These are phyloP conservation scores for Spinibarbus caldwelli DNA, from an alignment of 2,797 vertebrate genomes.

Conservation along the genomic window DNA sequence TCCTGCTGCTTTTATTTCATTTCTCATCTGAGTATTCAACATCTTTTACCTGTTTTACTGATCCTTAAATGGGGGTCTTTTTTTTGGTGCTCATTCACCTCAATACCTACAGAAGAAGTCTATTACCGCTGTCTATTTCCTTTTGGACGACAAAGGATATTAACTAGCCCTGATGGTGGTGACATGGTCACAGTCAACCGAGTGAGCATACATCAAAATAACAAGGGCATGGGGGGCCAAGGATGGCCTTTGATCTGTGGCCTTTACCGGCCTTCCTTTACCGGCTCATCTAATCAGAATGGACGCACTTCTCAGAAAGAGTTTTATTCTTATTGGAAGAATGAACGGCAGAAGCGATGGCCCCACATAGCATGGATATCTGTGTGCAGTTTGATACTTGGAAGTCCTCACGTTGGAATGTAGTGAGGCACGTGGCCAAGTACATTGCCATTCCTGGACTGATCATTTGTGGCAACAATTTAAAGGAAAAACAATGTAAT, in stretches of 20 bases:
- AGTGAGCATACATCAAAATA: conserved; percentile 62
- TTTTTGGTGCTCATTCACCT: conserved; percentile 2
- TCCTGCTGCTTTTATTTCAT: conserved; percentile 18
- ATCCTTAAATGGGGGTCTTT: not conserved
- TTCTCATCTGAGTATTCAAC: not conserved
- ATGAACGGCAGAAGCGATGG: conserved; percentile 15
- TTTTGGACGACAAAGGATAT: conserved; percentile 41
- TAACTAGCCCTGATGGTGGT: conserved; percentile 65
- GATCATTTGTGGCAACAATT: conserved; percentile 29
- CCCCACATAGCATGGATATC: conserved; percentile 16
- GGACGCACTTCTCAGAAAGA: conserved; percentile 71
- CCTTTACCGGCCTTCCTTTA: conserved; percentile 63
- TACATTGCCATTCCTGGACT: conserved; percentile 13
- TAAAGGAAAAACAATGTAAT: conserved; percentile 41
- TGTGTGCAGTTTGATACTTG: conserved; percentile 25
- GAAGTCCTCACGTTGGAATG: conserved; percentile 44
- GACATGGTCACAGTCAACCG: conserved; percentile 67
- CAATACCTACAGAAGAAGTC: conserved; percentile 14
- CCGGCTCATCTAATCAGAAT: conserved; percentile 65
- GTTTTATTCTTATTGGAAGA: conserved; percentile 56
- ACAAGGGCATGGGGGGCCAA: conserved; percentile 70
- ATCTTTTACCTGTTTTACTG: conserved; percentile 3
- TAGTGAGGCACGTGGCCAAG: conserved; percentile 17
- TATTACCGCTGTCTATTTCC: not conserved
- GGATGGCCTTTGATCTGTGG: conserved; percentile 74